Conservation (phyloP, 2,797 vertebrate species). For the Coluber constrictor region DNA sequence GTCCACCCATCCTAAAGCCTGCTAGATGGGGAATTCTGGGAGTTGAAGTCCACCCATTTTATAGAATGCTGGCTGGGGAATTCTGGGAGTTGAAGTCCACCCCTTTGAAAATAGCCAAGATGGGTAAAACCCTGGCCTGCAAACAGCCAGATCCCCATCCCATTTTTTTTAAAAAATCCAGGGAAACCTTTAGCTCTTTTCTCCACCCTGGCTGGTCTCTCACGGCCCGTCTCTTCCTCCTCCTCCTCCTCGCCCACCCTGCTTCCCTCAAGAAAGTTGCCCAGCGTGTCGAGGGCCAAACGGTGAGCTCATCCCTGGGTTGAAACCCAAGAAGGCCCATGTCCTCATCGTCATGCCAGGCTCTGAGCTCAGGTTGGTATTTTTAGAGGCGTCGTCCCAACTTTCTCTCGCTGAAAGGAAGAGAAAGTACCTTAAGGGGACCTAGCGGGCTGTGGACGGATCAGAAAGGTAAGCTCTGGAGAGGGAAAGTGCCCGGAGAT, state of each 20-base stretch:
- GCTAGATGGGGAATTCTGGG: too few relatives aligned
- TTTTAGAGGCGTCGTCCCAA: slow-evolving; percentile 1
- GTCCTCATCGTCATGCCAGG: not conserved
- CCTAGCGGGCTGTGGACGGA: not conserved
- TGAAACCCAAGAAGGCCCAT: slow-evolving; percentile 15
- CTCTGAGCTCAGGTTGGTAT: slow-evolving; percentile 30
- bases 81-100: not conserved
- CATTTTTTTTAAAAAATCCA: not conserved
- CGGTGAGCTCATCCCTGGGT: not conserved
- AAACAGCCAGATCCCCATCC: not conserved
- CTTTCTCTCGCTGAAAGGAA: not conserved
- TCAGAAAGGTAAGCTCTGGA: not conserved
- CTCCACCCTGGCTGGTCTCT: not conserved
- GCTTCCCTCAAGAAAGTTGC: not conserved
- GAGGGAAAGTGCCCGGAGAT: not conserved
- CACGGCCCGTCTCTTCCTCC: not conserved
- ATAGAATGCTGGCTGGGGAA: not conserved
- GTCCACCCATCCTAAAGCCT: too few relatives aligned
- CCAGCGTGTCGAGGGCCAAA: not conserved
- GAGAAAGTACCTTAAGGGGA: not conserved
- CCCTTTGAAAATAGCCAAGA: too few relatives aligned
- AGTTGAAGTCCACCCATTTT: not conserved
- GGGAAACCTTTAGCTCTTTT: too few relatives aligned
- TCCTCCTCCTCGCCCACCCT: not conserved
- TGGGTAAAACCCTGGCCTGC: not conserved